A percentile compares a stretch with the other conserved stretches of the same genome.
phyloP scores from a whole-genome alignment of 2,113 vertebrate species.

The Leptosomus discolor region DNA sequence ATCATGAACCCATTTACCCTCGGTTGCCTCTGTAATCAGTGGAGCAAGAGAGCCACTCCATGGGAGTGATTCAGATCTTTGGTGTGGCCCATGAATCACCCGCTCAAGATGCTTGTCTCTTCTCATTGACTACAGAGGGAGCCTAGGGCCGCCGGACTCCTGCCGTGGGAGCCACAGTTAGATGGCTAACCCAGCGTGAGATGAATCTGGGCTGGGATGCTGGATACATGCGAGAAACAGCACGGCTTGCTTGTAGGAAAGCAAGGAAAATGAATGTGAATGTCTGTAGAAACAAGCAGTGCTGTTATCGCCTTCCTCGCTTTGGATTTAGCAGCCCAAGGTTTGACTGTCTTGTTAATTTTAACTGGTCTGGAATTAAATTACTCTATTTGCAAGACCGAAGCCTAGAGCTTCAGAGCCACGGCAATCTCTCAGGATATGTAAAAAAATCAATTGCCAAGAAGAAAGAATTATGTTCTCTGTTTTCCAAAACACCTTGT shows the following conservation, averaged over 20 bases:
- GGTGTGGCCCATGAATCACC: conserved; percentile 61
- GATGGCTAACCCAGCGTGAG: background rate
- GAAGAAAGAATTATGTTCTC: background rate
- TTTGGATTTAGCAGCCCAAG: background rate
- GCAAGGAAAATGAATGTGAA: background rate
- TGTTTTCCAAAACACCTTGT: background rate
- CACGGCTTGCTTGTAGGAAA: background rate
- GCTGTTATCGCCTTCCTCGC: background rate
- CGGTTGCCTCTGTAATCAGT: conserved; percentile 6
- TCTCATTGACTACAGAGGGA: background rate
- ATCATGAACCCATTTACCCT: conserved; percentile 19
- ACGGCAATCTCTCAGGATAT: background rate
- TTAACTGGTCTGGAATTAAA: background rate
- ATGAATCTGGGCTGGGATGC: background rate
- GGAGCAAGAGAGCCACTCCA: background rate
- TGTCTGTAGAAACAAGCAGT: background rate
- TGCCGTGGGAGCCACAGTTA: background rate
- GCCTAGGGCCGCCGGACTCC: background rate
- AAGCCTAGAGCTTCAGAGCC: background rate
- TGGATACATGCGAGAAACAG: background rate
- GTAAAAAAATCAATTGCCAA: background rate
- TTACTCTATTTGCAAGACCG: background rate
- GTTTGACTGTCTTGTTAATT: background rate
- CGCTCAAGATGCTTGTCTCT: background rate
- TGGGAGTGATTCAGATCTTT: conserved; percentile 30